phyloP scores from a whole-genome alignment of 2,888 invertebrate genomes.

The Anaspis maculata region DNA sequence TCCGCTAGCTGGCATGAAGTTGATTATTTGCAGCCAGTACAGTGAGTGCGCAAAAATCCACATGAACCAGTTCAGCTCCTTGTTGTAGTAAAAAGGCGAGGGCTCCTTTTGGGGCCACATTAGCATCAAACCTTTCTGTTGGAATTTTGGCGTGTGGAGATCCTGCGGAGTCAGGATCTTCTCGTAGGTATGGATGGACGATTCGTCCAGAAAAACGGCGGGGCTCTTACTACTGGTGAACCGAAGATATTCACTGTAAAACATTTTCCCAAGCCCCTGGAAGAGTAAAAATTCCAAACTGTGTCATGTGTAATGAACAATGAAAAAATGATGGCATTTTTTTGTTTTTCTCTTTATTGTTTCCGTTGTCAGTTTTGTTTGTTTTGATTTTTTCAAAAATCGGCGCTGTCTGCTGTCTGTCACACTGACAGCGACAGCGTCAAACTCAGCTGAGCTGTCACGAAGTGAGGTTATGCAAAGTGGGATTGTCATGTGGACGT shows the following conservation, averaged over 20 bases:
- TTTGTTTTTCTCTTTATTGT: not conserved
- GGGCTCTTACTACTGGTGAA: not conserved
- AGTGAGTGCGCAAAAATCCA: slow-evolving; percentile 12
- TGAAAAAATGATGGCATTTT: slow-evolving; percentile 1
- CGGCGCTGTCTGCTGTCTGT: not conserved
- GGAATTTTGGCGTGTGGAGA: slow-evolving; percentile 6
- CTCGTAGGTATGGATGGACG: slow-evolving; percentile 5
- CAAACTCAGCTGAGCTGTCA: not conserved
- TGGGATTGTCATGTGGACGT: not conserved
- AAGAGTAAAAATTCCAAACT: too few relatives aligned
- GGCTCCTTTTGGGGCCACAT: slow-evolving; percentile 14
- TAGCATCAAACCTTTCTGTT: slow-evolving; percentile 12
- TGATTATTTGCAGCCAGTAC: slow-evolving; percentile 13
- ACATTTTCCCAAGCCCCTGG: too few relatives aligned
- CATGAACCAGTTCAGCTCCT: slow-evolving; percentile 11
- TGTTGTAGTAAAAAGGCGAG: slow-evolving; percentile 9
- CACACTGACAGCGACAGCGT: not conserved
- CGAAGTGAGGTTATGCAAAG: slow-evolving; percentile 14
- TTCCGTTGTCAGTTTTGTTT: not conserved
- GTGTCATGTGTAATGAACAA: not conserved
- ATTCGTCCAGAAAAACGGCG: not conserved
- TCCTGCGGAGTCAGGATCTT: slow-evolving; percentile 6
- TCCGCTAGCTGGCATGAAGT: slow-evolving; percentile 12
- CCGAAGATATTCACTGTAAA: too few relatives aligned
- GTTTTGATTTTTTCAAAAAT: not conserved